A percentile compares a stretch with the other conserved stretches of the same genome.
Evolutionary conservation across 2,113 vertebrate species (phyloP).

Genomic region (Proteles cristata): DNA sequence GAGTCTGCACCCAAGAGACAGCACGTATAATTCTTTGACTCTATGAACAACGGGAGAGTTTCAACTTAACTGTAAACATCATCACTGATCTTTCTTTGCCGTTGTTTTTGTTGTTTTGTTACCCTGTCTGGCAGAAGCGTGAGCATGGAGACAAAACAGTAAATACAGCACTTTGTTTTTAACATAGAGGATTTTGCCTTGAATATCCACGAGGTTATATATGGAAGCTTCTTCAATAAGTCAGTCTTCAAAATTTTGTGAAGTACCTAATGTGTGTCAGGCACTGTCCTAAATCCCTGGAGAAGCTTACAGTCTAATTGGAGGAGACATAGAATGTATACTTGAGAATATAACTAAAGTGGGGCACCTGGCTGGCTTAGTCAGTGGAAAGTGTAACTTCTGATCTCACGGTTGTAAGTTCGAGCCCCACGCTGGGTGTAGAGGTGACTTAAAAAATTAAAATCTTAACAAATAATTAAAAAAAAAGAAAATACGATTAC

Average conservation of each 20-base stretch:
- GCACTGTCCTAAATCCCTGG: background rate
- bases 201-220: background rate
- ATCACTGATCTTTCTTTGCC: background rate
- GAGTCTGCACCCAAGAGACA: background rate
- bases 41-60: background rate
- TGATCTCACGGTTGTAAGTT: background rate
- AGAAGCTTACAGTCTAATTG: background rate
- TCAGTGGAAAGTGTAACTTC: background rate
- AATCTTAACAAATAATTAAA: background rate
- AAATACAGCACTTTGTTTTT: background rate
- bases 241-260: constrained; percentile 31
- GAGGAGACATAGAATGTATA: background rate
- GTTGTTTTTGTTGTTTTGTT: background rate
- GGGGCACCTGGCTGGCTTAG: background rate
- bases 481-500: background rate
- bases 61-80: background rate
- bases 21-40: background rate
- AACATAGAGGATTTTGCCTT: background rate
- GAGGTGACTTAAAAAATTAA: background rate
- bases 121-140: background rate
- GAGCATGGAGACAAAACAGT: background rate
- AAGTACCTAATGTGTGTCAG: background rate
- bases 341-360: constrained; percentile 6
- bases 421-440: background rate
- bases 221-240: background rate